A percentile compares a stretch with the other conserved stretches of the same genome.
Conservation (phyloP, 2,113 vertebrate species). For the Aleadryas rufinucha region DNA sequence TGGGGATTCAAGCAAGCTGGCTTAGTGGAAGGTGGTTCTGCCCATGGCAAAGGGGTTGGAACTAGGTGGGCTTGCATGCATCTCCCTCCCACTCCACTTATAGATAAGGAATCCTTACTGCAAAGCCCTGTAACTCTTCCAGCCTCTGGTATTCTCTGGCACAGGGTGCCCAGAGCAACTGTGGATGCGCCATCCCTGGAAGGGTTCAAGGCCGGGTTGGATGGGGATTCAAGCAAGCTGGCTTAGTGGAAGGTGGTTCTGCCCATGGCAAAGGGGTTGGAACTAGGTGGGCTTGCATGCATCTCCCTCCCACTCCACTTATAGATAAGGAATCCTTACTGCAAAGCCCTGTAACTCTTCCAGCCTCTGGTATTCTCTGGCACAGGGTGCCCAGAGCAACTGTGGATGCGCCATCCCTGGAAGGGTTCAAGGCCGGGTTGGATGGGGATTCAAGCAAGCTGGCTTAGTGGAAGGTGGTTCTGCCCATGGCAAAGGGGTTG, state of each 20-base stretch:
- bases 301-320: not conserved
- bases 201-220: not conserved
- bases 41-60: too few relatives aligned
- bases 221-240: not conserved
- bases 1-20: not conserved
- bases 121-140: not conserved
- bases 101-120: not conserved
- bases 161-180: not conserved
- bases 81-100: not conserved
- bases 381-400: not conserved
- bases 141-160: not conserved
- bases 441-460: not conserved
- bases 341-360: not conserved
- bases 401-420: not conserved
- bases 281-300: not conserved
- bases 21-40: not conserved
- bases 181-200: not conserved
- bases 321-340: not conserved
- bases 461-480: not conserved
- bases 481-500: not conserved
- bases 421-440: not conserved
- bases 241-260: not conserved
- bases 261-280: not conserved
- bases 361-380: not conserved
- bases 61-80: not conserved